Evolutionary conservation across 2,113 vertebrate species (phyloP).

Genomic region (Etheostoma spectabile): DNA sequence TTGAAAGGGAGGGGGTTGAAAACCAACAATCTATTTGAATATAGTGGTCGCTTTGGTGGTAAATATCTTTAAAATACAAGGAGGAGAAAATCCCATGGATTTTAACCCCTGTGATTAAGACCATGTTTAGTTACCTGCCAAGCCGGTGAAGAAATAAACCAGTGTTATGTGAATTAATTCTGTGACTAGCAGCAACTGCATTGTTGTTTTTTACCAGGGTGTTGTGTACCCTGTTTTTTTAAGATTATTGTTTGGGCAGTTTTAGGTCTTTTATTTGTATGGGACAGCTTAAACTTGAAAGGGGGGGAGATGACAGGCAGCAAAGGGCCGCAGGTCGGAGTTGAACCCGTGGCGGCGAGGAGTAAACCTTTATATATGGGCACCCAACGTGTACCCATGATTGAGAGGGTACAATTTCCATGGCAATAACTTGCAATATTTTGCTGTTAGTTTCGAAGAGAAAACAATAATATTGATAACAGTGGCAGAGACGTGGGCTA

Average conservation of each 20-base stretch:
- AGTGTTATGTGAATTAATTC: constrained; percentile 29
- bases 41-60: not conserved
- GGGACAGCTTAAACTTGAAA: no score
- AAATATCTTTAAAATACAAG: constrained; percentile 23
- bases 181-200: not conserved
- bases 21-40: not conserved
- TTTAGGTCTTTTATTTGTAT: not conserved
- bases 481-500: no score
- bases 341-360: no score
- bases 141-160: constrained; percentile 19
- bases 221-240: not conserved
- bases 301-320: no score
- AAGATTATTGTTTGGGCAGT: no score
- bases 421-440: not conserved
- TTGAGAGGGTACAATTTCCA: constrained; percentile 22
- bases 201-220: constrained; percentile 10
- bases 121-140: constrained; percentile 1
- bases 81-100: constrained; percentile 27
- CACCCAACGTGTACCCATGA: no score
- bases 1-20: not conserved
- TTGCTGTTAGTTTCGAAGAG: no score
- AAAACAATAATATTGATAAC: no score
- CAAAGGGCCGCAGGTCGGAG: no score
- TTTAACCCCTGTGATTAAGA: not conserved
- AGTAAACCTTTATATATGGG: no score